Conservation (phyloP, 2,113 vertebrate species). For the Malurus cyaneus region DNA sequence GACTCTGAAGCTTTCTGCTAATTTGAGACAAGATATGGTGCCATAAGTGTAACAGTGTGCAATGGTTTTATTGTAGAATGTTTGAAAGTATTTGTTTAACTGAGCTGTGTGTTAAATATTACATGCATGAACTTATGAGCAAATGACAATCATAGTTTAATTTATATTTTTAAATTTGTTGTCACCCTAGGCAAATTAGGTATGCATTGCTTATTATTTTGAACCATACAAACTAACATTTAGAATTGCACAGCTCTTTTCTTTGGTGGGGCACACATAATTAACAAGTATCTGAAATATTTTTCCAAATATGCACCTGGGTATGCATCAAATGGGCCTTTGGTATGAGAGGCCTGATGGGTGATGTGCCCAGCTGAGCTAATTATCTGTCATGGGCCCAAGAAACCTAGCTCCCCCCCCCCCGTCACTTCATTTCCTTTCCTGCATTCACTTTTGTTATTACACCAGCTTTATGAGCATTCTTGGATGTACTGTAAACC, state of each 20-base stretch:
- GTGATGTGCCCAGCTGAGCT: background rate
- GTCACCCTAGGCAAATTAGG: background rate
- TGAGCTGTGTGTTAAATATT: background rate
- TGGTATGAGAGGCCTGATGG: background rate
- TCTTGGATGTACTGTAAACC: background rate
- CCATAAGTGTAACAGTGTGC: background rate
- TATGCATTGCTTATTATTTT: background rate
- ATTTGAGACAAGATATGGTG: background rate
- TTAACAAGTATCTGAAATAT: background rate
- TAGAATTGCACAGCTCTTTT: background rate
- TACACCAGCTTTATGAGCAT: background rate
- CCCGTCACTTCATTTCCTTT: background rate
- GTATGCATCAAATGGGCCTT: background rate
- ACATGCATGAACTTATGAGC: background rate
- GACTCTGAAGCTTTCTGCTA: background rate
- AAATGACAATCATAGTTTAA: background rate
- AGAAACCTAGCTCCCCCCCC: background rate
- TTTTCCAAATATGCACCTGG: rapidly evolving
- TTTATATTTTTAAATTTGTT: background rate
- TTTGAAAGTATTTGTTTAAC: background rate
- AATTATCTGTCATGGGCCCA: rapidly evolving
- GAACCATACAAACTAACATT: background rate
- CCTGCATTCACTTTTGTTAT: background rate
- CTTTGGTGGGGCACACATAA: background rate
- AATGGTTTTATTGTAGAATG: background rate